These are phyloP conservation scores for Amblyraja radiata DNA, from an alignment of 2,797 vertebrate genomes.

Conservation along the genomic window DNA sequence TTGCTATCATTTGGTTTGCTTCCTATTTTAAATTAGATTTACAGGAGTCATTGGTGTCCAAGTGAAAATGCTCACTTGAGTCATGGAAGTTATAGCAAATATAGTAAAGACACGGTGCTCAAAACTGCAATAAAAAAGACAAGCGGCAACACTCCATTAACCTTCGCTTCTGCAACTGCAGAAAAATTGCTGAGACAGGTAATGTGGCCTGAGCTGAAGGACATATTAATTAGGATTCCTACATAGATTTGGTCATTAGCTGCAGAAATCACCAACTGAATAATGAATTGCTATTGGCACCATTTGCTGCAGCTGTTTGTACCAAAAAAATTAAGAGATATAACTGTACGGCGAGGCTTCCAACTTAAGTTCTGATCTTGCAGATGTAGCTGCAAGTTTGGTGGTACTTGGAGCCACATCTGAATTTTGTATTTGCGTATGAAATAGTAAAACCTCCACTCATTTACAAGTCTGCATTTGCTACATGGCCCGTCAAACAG, in stretches of 20 bases:
- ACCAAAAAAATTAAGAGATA: not conserved
- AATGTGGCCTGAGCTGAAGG: not conserved
- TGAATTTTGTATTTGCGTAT: not conserved
- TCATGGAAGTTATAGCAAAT: not conserved
- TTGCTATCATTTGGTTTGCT: not conserved
- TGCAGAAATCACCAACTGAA: not conserved
- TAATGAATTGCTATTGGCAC: not conserved
- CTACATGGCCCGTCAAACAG: not conserved
- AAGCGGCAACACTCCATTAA: not conserved
- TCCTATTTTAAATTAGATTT: slow-evolving; percentile 2
- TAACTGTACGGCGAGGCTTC: not conserved
- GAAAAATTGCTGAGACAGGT: slow-evolving; percentile 6
- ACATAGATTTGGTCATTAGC: not conserved
- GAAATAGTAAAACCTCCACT: not conserved
- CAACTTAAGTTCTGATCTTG: not conserved
- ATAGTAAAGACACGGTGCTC: not conserved
- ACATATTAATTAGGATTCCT: not conserved
- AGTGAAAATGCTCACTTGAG: not conserved
- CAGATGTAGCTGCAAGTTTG: not conserved
- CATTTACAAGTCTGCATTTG: not conserved
- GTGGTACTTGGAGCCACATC: not conserved
- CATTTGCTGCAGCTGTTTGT: not conserved
- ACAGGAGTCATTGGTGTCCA: not conserved
- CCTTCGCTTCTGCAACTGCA: not conserved
- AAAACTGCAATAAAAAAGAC: not conserved